Conservation (phyloP, 2,797 vertebrate species). For the Muraenolepis orangiensis region DNA sequence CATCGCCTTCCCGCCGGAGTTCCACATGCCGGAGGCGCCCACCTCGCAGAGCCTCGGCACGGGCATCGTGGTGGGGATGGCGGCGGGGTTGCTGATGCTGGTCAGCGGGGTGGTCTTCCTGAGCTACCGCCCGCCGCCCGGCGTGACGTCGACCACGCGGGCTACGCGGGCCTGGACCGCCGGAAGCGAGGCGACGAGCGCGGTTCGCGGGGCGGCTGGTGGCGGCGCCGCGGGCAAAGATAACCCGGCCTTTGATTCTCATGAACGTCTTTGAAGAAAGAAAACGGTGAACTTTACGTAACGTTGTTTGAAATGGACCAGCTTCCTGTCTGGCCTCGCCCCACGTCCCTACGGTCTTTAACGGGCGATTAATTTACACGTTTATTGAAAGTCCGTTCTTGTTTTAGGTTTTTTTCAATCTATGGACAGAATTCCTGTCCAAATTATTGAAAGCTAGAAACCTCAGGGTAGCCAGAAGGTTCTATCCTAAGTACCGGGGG, state of each 20-base stretch:
- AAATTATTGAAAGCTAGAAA: no score
- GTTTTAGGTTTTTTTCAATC: no score
- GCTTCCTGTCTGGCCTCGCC: no score
- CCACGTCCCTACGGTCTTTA: no score
- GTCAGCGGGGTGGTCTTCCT: conserved; percentile 69
- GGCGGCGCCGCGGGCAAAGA: neutral
- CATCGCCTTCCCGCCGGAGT: conserved; percentile 73
- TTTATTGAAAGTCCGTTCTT: no score
- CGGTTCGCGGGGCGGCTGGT: neutral
- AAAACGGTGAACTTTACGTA: neutral
- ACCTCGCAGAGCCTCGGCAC: conserved; percentile 58
- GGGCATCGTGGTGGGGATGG: conserved; percentile 65
- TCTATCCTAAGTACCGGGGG: no score
- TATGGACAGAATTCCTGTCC: no score
- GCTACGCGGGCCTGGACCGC: no score
- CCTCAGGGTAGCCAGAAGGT: no score
- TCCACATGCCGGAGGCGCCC: conserved; percentile 70
- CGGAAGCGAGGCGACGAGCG: no score
- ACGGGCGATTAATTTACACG: no score
- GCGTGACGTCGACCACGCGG: conserved; percentile 3
- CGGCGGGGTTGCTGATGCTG: conserved; percentile 64
- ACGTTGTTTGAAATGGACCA: neutral
- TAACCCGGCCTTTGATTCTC: neutral
- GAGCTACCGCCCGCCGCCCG: conserved; percentile 45
- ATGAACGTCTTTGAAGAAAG: neutral